These are phyloP conservation scores for Eidolon helvum DNA, from an alignment of 2,113 vertebrate species.

Conservation along the genomic window DNA sequence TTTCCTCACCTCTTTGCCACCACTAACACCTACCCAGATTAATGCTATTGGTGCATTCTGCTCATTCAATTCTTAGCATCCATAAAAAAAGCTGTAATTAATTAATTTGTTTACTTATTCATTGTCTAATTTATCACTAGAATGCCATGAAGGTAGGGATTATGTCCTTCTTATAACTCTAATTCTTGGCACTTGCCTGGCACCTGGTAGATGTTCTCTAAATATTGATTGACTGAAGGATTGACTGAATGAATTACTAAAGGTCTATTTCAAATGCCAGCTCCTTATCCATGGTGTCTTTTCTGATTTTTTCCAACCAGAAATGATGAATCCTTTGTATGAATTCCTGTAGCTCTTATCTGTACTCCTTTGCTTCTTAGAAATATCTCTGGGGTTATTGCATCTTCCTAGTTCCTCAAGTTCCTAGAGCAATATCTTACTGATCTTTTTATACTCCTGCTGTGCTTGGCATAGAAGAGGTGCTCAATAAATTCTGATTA, in stretches of 20 bases:
- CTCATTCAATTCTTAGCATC: neutral
- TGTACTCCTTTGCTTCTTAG: neutral
- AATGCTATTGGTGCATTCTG: neutral
- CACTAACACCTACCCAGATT: rapidly evolving
- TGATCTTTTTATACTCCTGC: neutral
- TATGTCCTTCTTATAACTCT: neutral
- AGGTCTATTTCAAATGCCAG: neutral
- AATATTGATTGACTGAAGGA: neutral
- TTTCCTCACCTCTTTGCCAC: neutral
- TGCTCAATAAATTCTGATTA: constrained; percentile 12
- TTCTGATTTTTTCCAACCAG: neutral
- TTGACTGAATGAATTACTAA: neutral
- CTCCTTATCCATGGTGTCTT: neutral
- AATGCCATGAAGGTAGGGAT: neutral
- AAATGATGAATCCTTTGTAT: neutral
- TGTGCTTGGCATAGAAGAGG: neutral
- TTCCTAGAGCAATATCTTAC: neutral
- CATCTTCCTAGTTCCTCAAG: neutral
- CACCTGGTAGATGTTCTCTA: neutral
- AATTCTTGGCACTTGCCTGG: neutral
- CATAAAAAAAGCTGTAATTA: neutral
- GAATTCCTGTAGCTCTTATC: neutral
- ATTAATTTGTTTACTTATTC: neutral
- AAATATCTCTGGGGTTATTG: neutral
- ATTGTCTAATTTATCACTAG: neutral